phyloP scores from a whole-genome alignment of 2,888 invertebrate species.

The Ctena decussata region DNA sequence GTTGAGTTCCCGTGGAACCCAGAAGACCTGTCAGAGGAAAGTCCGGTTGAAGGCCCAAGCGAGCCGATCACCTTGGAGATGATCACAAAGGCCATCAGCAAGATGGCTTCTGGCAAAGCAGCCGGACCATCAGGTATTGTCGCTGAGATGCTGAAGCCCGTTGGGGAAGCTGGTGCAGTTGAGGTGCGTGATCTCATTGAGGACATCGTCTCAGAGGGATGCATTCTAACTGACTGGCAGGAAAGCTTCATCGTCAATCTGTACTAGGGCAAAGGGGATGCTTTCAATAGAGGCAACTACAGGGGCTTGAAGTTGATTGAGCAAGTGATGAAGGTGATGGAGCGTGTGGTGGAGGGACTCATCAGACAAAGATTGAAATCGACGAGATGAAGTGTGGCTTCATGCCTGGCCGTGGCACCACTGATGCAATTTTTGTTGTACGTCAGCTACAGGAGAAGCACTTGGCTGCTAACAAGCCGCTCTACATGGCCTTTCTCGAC shows the following conservation, averaged over 20 bases:
- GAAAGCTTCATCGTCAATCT: slow-evolving; percentile 31
- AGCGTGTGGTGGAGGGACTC: not conserved
- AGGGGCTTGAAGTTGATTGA: slow-evolving; percentile 27
- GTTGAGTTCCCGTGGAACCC: slow-evolving; percentile 2
- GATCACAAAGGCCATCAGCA: not conserved
- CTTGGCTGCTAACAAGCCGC: not conserved
- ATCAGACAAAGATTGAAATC: too few species aligned
- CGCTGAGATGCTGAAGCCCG: slow-evolving; percentile 27
- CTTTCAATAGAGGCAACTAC: slow-evolving; percentile 18
- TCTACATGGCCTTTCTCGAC: not conserved
- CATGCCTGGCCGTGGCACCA: slow-evolving; percentile 17
- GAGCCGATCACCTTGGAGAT: slow-evolving; percentile 12
- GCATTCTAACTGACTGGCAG: slow-evolving; percentile 23
- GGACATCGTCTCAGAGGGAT: slow-evolving; percentile 8
- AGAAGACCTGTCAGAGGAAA: not conserved
- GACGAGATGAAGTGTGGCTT: too few species aligned
- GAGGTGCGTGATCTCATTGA: slow-evolving; percentile 15
- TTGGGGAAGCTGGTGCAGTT: slow-evolving; percentile 15
- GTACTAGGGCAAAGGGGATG: slow-evolving; percentile 31
- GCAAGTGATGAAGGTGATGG: slow-evolving; percentile 11
- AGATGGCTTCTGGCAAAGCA: slow-evolving; percentile 16
- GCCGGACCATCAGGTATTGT: slow-evolving; percentile 20
- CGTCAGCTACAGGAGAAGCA: not conserved
- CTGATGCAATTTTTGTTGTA: slow-evolving; percentile 25
- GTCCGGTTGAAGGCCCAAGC: slow-evolving; percentile 3